Conservation (phyloP, 2,888 invertebrate genomes). For the Mythimna vitellina region DNA sequence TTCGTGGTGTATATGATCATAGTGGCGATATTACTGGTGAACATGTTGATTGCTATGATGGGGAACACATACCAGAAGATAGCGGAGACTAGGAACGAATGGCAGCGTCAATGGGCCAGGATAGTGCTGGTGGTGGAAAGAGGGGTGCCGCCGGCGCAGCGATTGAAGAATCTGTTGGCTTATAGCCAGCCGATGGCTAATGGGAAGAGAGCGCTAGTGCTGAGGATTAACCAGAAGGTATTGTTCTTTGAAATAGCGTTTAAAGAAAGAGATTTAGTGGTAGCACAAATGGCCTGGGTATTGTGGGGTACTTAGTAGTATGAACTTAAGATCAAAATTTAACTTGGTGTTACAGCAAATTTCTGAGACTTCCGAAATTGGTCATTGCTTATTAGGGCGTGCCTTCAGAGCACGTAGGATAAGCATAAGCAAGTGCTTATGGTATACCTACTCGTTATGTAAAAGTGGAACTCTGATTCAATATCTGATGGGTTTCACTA, state of each 20-base stretch:
- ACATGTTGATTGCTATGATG: slow-evolving; percentile 99
- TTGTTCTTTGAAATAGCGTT: background rate
- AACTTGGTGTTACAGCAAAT: background rate
- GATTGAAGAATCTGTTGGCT: slow-evolving; percentile 95
- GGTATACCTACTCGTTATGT: background rate
- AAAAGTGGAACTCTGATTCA: background rate
- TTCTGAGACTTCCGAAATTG: background rate
- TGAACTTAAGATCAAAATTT: background rate
- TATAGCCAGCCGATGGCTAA: slow-evolving; percentile 99
- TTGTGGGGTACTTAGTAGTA: background rate
- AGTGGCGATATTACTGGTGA: slow-evolving; percentile 98
- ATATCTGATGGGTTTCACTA: background rate
- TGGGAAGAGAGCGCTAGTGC: slow-evolving; percentile 95
- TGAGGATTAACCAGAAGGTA: slow-evolving; percentile 97
- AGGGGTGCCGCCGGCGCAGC: slow-evolving; percentile 97
- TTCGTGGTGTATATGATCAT: slow-evolving; percentile 99
- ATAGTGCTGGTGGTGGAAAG: slow-evolving; percentile 99
- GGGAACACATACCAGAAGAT: slow-evolving; percentile 99
- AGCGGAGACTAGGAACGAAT: slow-evolving; percentile 98
- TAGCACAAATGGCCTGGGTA: background rate
- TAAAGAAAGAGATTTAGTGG: background rate
- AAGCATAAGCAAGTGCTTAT: background rate
- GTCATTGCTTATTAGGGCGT: background rate
- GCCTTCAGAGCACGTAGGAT: background rate
- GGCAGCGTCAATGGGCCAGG: slow-evolving; percentile 99